phyloP scores from a whole-genome alignment of 2,797 vertebrate genomes.

The Limosa lapponica region DNA sequence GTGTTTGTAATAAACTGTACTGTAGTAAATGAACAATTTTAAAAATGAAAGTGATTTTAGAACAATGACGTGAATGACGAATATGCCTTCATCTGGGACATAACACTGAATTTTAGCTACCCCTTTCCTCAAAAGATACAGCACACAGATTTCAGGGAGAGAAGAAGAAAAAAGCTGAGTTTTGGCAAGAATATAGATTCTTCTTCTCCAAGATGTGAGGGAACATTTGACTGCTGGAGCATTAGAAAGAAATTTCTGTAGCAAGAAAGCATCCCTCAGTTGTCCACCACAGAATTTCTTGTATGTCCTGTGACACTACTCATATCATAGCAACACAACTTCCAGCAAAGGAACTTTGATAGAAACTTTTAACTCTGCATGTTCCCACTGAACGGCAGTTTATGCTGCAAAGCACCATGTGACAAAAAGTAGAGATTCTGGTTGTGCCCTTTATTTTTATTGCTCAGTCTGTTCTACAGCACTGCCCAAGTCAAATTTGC shows the following conservation, averaged over 20 bases:
- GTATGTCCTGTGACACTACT: rapidly evolving
- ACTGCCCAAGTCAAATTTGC: neutral
- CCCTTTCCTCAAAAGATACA: neutral
- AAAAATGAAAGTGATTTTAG: neutral
- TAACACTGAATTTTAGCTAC: neutral
- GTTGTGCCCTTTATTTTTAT: neutral
- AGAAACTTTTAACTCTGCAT: neutral
- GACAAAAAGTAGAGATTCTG: neutral
- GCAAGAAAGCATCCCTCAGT: neutral
- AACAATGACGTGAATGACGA: rapidly evolving
- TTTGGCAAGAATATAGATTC: neutral
- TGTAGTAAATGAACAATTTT: neutral
- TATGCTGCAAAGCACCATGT: neutral
- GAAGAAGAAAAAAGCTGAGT: neutral
- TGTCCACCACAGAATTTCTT: neutral
- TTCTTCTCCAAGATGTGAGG: neutral
- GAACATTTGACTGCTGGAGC: neutral
- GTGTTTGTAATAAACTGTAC: neutral
- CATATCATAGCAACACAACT: neutral
- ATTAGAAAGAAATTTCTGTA: neutral
- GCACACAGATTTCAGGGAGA: neutral
- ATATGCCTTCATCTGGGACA: neutral
- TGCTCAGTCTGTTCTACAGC: neutral
- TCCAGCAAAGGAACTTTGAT: neutral
- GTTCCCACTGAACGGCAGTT: neutral